Percentiles rank a stretch among this genome's conserved stretches.
These are phyloP conservation scores for Pundamilia nyererei DNA, from an alignment of 2,113 vertebrate genomes.

Conservation along the genomic window DNA sequence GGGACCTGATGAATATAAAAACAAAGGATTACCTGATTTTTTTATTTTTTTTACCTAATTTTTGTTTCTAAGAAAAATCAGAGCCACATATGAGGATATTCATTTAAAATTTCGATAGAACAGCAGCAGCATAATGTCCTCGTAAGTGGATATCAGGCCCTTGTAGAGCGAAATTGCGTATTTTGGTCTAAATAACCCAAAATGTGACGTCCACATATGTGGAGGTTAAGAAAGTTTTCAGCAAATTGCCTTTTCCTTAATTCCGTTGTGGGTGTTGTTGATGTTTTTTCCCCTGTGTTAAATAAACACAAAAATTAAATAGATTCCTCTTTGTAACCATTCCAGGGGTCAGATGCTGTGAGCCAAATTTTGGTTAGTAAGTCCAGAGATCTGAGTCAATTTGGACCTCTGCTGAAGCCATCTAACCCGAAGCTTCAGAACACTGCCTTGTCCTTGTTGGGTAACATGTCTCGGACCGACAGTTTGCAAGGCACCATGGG, in stretches of 20 bases:
- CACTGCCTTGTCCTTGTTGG: constrained; percentile 77
- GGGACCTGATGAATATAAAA: not conserved
- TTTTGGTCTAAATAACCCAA: not conserved
- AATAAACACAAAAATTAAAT: not conserved
- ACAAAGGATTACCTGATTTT: not conserved
- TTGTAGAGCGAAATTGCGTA: accelerated
- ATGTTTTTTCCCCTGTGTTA: accelerated
- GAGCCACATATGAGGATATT: not conserved
- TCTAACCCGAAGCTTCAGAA: constrained; percentile 73
- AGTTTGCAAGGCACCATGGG: constrained; percentile 77
- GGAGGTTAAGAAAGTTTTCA: not conserved
- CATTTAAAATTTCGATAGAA: accelerated
- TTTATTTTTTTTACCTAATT: not conserved
- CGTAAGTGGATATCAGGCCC: accelerated
- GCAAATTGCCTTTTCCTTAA: accelerated
- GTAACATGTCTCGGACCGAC: constrained; percentile 81
- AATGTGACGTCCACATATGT: not conserved
- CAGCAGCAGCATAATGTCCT: accelerated
- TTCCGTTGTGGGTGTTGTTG: not conserved
- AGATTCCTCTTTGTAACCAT: not conserved
- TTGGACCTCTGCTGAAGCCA: constrained; percentile 77
- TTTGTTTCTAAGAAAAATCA: accelerated
- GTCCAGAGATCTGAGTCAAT: constrained; percentile 70
- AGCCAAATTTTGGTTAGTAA: constrained; percentile 81
- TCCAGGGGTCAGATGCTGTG: constrained; percentile 80